Base-by-base conservation (phyloP, 2,797 vertebrate genomes). In the Neosilurus hyrtlii region DNA sequence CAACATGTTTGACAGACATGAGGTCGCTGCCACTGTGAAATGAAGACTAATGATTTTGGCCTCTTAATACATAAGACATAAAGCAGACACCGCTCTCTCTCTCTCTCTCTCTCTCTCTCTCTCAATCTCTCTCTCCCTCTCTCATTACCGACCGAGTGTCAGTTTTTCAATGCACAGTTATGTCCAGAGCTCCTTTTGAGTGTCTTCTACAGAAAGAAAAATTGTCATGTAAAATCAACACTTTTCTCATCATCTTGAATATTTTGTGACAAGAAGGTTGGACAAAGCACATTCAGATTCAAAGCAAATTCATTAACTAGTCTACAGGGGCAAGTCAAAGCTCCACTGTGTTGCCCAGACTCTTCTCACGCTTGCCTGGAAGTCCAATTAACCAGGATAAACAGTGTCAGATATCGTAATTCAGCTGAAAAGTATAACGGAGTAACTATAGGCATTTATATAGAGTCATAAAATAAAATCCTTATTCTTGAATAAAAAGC, bases 21-120 rank as follows among this genome's bases (percentile, higher is more conserved):
- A 37, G 24, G 24, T 77, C 12, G 26, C 63, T 82, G 68, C 56
- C 66, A 62, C 61, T 14, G 12, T 65, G n/a, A 72, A 73, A 84
- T 70, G 54, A 75, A 75, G 73, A 81, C 67, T 86, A 82, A 79
- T 82, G 80, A 61, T 15, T 68, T 71, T 67, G 51, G 18, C 22
- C 70, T 73, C 54, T 65, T 26, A 73, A 80, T 30, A 67, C 70
- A 79, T 18, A 70, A 70, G 67, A 52, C 14, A 6, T 56, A 61
- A 68, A 83, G 43, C 65, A 54, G 51, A 30, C 30, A 63, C 24
- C 76, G 30, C 15, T 6, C 26, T 43, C 20, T 2, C 74, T 20
- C 62, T 12, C 26, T 35, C 24, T 79, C 51, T 73, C 70, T 72
- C n/a, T 73, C n/a, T 26, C 14, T 30, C 49, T 70, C 37, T 49